Percentiles rank a stretch among this genome's conserved stretches.
Evolutionary conservation across 2,113 vertebrate species (phyloP).

Genomic region (Dicrurus megarhynchus): DNA sequence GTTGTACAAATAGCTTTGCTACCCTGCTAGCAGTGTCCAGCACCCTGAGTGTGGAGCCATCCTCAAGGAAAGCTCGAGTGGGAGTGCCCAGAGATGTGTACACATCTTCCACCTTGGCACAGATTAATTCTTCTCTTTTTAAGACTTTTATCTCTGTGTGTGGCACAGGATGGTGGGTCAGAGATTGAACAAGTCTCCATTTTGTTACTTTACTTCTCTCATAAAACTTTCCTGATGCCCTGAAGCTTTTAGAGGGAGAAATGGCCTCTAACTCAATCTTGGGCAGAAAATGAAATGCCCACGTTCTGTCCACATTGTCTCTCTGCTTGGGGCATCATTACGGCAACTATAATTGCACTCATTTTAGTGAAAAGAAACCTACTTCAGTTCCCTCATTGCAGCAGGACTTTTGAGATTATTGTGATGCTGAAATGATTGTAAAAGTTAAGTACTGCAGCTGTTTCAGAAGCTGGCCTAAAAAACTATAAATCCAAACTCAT

Average conservation of each 20-base stretch:
- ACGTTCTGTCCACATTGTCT: background rate
- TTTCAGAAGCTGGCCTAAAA: background rate
- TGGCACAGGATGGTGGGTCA: background rate
- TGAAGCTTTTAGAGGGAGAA: background rate
- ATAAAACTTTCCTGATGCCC: background rate
- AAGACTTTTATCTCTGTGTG: background rate
- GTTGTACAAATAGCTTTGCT: background rate
- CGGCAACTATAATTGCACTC: background rate
- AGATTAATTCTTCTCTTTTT: background rate
- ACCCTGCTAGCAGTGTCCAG: background rate
- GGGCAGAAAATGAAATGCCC: background rate
- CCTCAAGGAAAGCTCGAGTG: background rate
- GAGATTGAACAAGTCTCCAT: background rate
- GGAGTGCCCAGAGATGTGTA: background rate
- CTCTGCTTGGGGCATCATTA: background rate
- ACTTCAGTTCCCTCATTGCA: background rate
- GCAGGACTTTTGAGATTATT: background rate
- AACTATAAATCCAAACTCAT: background rate
- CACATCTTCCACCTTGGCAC: background rate
- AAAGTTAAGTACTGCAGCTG: background rate
- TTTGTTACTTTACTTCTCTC: background rate
- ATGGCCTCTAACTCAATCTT: background rate
- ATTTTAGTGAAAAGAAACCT: background rate
- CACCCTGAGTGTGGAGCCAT: background rate
- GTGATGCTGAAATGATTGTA: background rate